Percentiles rank a stretch among this genome's conserved stretches.
These are phyloP conservation scores for Siderastrea radians DNA, from an alignment of 92 coral and sea anemone genomes.

Conservation along the genomic window DNA sequence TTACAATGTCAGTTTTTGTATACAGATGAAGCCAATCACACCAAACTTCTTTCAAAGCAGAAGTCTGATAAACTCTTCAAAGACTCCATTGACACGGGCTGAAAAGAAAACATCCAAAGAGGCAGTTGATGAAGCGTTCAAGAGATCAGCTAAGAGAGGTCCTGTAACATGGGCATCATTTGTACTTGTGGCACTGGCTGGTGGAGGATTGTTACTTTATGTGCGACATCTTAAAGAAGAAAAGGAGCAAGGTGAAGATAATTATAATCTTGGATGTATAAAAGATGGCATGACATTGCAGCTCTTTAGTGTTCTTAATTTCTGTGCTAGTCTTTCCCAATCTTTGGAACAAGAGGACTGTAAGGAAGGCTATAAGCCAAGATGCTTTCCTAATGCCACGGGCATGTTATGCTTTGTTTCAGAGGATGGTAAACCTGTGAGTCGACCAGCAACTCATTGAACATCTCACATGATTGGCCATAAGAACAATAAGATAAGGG, in stretches of 20 bases:
- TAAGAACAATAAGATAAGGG: too few relatives aligned
- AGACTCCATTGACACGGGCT: background rate
- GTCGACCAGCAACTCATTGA: too few relatives aligned
- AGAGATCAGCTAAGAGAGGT: conserved; percentile 80
- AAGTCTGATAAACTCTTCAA: conserved; percentile 21
- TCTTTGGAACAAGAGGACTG: background rate
- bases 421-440: background rate
- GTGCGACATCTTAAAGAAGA: conserved; percentile 90
- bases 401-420: background rate
- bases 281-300: too few relatives aligned
- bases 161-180: conserved; percentile 97
- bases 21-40: background rate
- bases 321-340: background rate
- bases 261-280: background rate
- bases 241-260: conserved; percentile 80
- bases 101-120: conserved; percentile 13
- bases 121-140: conserved; percentile 43
- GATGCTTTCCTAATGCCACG: background rate
- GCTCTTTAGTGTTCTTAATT: background rate
- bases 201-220: conserved; percentile 90
- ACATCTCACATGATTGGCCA: too few relatives aligned
- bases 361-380: too few relatives aligned
- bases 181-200: conserved; percentile 80
- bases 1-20: too few relatives aligned
- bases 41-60: conserved; percentile 6